phyloP scores from a whole-genome alignment of 92 coral and sea anemone species.

The Bergia sp. region DNA sequence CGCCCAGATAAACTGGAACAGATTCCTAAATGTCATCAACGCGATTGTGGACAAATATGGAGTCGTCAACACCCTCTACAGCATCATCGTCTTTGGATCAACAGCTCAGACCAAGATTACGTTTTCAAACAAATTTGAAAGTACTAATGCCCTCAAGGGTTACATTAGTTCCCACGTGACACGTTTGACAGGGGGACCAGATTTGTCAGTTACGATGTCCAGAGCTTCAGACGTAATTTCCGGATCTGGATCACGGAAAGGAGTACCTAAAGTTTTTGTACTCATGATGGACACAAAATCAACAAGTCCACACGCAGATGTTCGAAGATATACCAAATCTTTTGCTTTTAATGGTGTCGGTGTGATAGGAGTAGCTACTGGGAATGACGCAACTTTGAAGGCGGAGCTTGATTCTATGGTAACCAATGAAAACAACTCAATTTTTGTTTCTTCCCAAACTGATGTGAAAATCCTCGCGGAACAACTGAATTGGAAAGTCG shows the following conservation, averaged over 20 bases:
- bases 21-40: background rate
- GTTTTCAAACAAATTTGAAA: slow-evolving; percentile 19
- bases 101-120: background rate
- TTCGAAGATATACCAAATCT: background rate
- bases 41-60: slow-evolving; percentile 10
- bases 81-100: slow-evolving; percentile 16
- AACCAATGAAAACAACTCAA: slow-evolving; percentile 3
- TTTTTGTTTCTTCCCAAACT: background rate
- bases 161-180: slow-evolving; percentile 2
- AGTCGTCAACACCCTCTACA: background rate
- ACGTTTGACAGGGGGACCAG: slow-evolving; percentile 21
- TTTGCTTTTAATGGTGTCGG: slow-evolving; percentile 22
- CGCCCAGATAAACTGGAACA: slow-evolving; percentile 14
- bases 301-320: background rate
- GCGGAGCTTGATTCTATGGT: background rate
- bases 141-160: background rate
- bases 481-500: background rate
- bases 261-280: background rate
- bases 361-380: slow-evolving; percentile 21
- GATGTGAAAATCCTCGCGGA: background rate
- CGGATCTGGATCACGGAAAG: slow-evolving; percentile 12
- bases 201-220: background rate
- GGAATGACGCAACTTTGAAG: background rate
- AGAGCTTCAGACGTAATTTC: background rate
- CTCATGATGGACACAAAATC: slow-evolving; percentile 28